Evolutionary conservation across 2,888 invertebrate species (phyloP).

Genomic region (Athalia rosae): DNA sequence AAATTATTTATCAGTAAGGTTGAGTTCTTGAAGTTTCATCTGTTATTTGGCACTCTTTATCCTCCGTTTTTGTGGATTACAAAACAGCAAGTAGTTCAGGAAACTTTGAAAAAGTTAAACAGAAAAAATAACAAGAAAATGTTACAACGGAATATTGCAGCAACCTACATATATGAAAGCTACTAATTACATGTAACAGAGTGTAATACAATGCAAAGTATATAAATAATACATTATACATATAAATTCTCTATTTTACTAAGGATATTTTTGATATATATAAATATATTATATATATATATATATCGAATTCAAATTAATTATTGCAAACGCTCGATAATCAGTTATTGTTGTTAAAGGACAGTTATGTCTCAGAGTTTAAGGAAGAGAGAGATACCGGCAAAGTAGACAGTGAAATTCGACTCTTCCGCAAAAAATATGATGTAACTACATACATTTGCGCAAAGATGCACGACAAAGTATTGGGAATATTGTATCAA

Average conservation of each 20-base stretch:
- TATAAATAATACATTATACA: constrained; percentile 56
- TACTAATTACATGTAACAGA: constrained; percentile 37
- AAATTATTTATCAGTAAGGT: neutral
- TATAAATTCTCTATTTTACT: constrained; percentile 72
- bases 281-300: constrained; percentile 61
- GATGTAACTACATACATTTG: neutral
- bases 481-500: neutral
- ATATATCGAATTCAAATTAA: constrained; percentile 48
- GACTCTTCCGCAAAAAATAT: neutral
- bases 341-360: constrained; percentile 58
- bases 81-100: constrained; percentile 24
- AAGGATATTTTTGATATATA: constrained; percentile 74
- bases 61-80: constrained; percentile 4
- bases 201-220: constrained; percentile 43
- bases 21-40: constrained; percentile 31
- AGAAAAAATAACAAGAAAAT: too few species aligned
- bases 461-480: neutral
- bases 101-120: neutral
- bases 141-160: constrained; percentile 13
- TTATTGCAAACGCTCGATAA: constrained; percentile 60
- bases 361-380: constrained; percentile 44
- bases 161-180: constrained; percentile 18
- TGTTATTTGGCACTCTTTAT: constrained; percentile 38
- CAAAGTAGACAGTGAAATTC: constrained; percentile 16
- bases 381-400: constrained; percentile 52